Base-by-base conservation (phyloP, 2,797 vertebrate species). In the Rhinoraja longicauda region DNA sequence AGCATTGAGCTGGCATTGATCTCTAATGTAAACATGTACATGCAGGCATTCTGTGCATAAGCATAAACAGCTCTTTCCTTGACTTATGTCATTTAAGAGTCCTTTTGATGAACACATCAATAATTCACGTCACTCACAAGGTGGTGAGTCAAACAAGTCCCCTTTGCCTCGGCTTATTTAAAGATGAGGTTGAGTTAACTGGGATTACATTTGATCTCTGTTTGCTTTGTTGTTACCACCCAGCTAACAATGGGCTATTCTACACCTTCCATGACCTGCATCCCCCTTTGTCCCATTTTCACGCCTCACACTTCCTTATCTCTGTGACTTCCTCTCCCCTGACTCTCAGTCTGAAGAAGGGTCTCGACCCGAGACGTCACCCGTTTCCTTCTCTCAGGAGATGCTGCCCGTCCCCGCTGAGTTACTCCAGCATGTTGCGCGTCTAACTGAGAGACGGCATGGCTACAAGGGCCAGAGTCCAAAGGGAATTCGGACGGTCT, bases 121-220 rank as follows among this genome's bases (percentile, higher is more conserved):
- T 98, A 98, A 99, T 99, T 99, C 96, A 99, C 95, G 93, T 96
- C 96, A 96, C 96, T 97, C 96, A 96, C 96, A 96, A 95, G 95
- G 95, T 96, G 96, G 95, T 93, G 95, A 95, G 96, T 95, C 94
- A 96, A 97, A 97, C 96, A 97, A 97, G 97, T 98, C 98, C 97
- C 97, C 96, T 95, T 96, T 97, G 97, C 97, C 98, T 97, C 96
- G 97, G 95, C 95, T 97, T 97, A 97, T 97, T 98, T 98, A 97
- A 97, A 97, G 97, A 97, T 97, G 95, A 95, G 96, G 96, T 95
- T 93, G 94, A 96, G 96, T 96, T 97, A 97, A 99, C 97, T 96
- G 96, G 96, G 96, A 97, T 96, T 96, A 95, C 95, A 94, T 95
- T 2, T 45, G 45, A 45, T 45, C 45, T 4, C 45, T 45, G 45